These are phyloP conservation scores for Myioborus melanocephalus DNA, from an alignment of 2,797 vertebrate species.

Conservation along the genomic window DNA sequence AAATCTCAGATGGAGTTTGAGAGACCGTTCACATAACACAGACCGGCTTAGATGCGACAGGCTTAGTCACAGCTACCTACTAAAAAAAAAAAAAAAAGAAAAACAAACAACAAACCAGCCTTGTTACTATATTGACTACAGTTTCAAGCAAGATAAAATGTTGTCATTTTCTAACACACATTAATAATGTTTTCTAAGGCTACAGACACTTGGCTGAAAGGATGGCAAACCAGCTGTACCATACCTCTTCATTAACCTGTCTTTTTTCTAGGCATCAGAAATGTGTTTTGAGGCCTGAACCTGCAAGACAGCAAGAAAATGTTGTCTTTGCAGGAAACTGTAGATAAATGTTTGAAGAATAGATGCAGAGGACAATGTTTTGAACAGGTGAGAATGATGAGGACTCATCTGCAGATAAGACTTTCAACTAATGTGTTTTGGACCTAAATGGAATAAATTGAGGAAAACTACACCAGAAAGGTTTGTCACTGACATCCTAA, in stretches of 20 bases:
- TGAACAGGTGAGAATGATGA: neutral
- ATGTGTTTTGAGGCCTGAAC: neutral
- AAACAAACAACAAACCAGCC: neutral
- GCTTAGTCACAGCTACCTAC: neutral
- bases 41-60: neutral
- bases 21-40: neutral
- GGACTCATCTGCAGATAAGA: neutral
- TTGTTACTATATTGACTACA: neutral
- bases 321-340: neutral
- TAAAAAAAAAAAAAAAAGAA: too few species aligned
- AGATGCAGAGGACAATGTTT: neutral
- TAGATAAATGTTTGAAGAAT: neutral
- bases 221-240: neutral
- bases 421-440: neutral
- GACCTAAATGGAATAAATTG: neutral
- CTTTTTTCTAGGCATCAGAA: neutral
- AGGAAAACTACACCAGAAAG: neutral
- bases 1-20: neutral
- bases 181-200: conserved; percentile 5
- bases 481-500: neutral
- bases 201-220: neutral
- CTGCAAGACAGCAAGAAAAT: neutral
- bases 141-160: conserved; percentile 32
- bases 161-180: neutral
- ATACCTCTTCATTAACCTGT: neutral